Evolutionary conservation across 2,113 vertebrate species (phyloP), one percentile per base, ranked within the genome.

Genomic region (Rhizomys pruinosus): DNA sequence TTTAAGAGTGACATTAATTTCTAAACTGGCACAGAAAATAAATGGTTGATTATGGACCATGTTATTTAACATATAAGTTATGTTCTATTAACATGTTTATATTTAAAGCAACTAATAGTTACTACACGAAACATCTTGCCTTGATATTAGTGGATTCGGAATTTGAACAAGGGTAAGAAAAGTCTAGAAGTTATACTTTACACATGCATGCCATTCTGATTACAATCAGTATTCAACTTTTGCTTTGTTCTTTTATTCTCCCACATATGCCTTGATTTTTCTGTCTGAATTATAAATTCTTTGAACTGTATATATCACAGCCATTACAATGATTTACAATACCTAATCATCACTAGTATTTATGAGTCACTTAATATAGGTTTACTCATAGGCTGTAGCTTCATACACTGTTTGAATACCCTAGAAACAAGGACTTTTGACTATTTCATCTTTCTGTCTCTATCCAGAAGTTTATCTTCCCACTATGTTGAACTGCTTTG

Each of bases 201-300:
- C 39, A 9, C 47, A 9, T 78, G 34, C 71, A 17, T 47, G 7
- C 17, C 13, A 4, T 27, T 66, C 32, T 47, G 10, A 81, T 44
- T 13, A 42, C 7, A 20, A 13, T 66, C 27, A 73, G 25, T n/a
- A 20, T 72, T 64, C 25, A 42, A 0, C n/a, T 0, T 39, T 29
- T 87, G n/a, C 76, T 78, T 78, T 76, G 13, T 63, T 82, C 55
- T 80, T 82, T 64, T 63, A 47, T 68, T 80, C 29, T 89, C n/a
- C 44, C 37, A 78, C 52, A 29, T 47, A 10, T 78, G 19, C 27
- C 42, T 97, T 90, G 37, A 91, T 92, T 93, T n/a, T 90, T 44
- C 44, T 93, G 63, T 34, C 77, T 34, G 23, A 42, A 59, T 90
- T 82, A 25, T 78, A 47, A 63, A 71, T 59, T 92, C 74, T 9